Base-by-base conservation (phyloP, 2,113 vertebrate genomes). In the Erythrolamprus reginae region DNA sequence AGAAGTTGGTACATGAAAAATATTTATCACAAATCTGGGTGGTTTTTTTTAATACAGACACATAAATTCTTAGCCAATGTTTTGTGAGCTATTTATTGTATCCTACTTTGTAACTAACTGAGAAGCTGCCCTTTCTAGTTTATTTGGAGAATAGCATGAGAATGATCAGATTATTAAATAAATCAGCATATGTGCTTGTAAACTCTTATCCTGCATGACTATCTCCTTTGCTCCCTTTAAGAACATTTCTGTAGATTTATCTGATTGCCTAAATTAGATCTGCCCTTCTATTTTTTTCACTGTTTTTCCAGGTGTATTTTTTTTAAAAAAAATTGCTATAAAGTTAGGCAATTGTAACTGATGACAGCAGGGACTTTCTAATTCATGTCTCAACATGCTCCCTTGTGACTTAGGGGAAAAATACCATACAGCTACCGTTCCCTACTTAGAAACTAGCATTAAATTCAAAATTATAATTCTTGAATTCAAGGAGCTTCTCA, bases 101-200 rank as follows among this genome's bases (percentile, higher is more conserved):
- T 48, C 82, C 88, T 7, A 0, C 42, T 61, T 52, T 47, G 38
- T 17, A 28, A 24, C 13, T 86, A 50, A 47, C 61, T 53, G 84
- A n/a, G 3, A 87, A 90, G 5, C 24, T 24, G 2, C 61, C 33
- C 48, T 82, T 87, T 24, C 61, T 42, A 77, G 7, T 2, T 26
- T 53, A 12, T 45, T 77, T 55, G 33, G 58, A 90, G 45, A 5
- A 4, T 26, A 8, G 19, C 24, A 82, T 26, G 2, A 87, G n/a
- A n/a, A n/a, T n/a, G n/a, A n/a, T n/a, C 26, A 55, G n/a, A 47
- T 61, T 0, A 28, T 24, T 0, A 12, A 90, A 42, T 19, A 0
- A 77, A 55, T 77, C 19, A 51, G 3, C 12, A 0, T 47, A 38
- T 0, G 2, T 65, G 0, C 42, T 90, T 28, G n/a, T 52, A 1